Evolutionary conservation across 2,888 invertebrate species (phyloP).

Genomic region (Heteromurus nitidus): DNA sequence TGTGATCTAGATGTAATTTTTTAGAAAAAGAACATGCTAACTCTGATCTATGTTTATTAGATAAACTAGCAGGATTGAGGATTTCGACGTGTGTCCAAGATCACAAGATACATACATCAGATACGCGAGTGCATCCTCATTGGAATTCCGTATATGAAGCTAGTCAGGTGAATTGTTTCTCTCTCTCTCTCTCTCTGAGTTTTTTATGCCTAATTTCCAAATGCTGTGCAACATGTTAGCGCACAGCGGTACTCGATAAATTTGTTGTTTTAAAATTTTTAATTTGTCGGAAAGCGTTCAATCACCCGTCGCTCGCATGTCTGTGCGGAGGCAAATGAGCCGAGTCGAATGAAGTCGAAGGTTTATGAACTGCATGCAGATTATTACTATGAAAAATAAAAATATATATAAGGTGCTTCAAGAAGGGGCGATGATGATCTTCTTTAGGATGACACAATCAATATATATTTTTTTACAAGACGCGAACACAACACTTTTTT

Average conservation of each 20-base stretch:
- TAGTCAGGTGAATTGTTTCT: too few relatives aligned
- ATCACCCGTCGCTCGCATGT: neutral
- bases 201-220: neutral
- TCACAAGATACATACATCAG: too few relatives aligned
- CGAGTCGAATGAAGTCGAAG: too few relatives aligned
- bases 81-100: too few relatives aligned
- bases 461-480: conserved; percentile 27
- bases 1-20: too few relatives aligned
- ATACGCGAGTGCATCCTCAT: too few relatives aligned
- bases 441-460: conserved; percentile 59
- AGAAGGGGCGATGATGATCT: conserved; percentile 24
- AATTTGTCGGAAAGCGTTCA: conserved; percentile 16
- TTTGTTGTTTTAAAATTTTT: conserved; percentile 14
- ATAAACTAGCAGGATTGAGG: too few relatives aligned
- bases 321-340: too few relatives aligned
- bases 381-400: neutral
- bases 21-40: too few relatives aligned
- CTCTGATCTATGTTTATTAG: too few relatives aligned
- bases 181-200: too few relatives aligned
- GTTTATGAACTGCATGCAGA: neutral
- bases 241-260: neutral
- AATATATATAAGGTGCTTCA: neutral
- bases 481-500: conserved; percentile 24
- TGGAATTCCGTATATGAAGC: too few relatives aligned
- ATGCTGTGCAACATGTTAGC: neutral